Conservation (phyloP, 2,888 invertebrate genomes). For the Ornithoptera priamus region DNA sequence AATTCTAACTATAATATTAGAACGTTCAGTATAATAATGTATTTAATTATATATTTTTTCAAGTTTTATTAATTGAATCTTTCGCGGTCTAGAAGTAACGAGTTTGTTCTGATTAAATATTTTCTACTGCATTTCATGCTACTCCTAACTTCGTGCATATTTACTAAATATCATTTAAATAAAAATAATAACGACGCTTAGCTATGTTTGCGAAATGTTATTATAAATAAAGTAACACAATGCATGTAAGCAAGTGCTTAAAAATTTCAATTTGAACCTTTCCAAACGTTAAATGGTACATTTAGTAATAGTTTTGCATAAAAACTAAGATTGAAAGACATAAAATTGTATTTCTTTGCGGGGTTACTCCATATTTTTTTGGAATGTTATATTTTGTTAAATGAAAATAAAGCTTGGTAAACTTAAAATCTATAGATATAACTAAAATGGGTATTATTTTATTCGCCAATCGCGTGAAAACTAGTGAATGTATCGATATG, state of each 20-base stretch:
- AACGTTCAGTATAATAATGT: too few species aligned
- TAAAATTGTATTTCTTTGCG: too few species aligned
- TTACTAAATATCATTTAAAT: constrained; percentile 1
- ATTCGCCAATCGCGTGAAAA: too few species aligned
- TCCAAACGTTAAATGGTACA: constrained; percentile 2
- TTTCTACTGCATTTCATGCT: constrained; percentile 41
- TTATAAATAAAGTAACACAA: constrained; percentile 32
- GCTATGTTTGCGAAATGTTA: constrained; percentile 28
- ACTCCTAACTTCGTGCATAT: constrained; percentile 29
- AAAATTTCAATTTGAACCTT: constrained; percentile 26
- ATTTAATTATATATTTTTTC: neutral
- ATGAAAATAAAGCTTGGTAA: too few species aligned
- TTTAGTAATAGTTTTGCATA: neutral
- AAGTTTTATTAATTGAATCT: neutral
- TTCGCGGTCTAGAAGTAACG: neutral
- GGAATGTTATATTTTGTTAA: too few species aligned
- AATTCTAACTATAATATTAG: too few species aligned
- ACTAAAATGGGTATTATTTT: too few species aligned
- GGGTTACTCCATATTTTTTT: too few species aligned
- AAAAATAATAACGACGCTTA: constrained; percentile 1
- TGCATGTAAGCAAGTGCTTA: constrained; percentile 22
- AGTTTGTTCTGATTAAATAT: constrained; percentile 22
- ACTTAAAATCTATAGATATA: too few species aligned
- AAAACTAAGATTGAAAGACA: neutral
- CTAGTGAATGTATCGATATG: too few species aligned